phyloP scores from a whole-genome alignment of 1,140 invertebrate species.

The Drosophila simulans region DNA sequence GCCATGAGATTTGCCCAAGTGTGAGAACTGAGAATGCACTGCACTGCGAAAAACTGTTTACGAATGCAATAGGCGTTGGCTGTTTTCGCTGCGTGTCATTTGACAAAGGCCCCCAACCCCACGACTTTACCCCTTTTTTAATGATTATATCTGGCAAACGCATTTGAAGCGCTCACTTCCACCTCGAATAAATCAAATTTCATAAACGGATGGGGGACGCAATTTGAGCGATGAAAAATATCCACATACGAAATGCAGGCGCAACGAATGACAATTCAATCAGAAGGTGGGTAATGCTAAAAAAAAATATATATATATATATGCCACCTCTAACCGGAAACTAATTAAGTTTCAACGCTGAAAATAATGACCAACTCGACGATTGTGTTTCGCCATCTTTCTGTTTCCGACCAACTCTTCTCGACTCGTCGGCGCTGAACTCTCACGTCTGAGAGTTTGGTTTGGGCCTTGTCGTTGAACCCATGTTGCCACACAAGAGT shows the following conservation, averaged over 20 bases:
- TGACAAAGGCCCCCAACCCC: too few relatives aligned
- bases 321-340: constrained; percentile 24
- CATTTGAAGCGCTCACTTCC: constrained; percentile 76
- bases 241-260: constrained; percentile 14
- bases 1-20: constrained; percentile 77
- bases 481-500: constrained; percentile 13
- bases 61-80: constrained; percentile 66
- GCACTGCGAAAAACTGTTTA: constrained; percentile 59
- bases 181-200: constrained; percentile 73
- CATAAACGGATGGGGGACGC: constrained; percentile 33
- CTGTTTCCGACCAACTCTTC: background rate
- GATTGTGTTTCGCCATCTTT: background rate
- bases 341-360: constrained; percentile 21
- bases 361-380: background rate
- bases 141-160: constrained; percentile 70
- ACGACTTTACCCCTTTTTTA: constrained; percentile 8
- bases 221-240: constrained; percentile 5
- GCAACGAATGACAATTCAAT: constrained; percentile 52
- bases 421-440: constrained; percentile 5
- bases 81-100: background rate
- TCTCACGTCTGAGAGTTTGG: constrained; percentile 1
- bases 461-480: constrained; percentile 7
- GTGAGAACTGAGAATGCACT: constrained; percentile 61
- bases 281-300: constrained; percentile 1
- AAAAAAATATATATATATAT: background rate